Base-by-base conservation (phyloP, 2,113 vertebrate genomes). In the Marmota monax region DNA sequence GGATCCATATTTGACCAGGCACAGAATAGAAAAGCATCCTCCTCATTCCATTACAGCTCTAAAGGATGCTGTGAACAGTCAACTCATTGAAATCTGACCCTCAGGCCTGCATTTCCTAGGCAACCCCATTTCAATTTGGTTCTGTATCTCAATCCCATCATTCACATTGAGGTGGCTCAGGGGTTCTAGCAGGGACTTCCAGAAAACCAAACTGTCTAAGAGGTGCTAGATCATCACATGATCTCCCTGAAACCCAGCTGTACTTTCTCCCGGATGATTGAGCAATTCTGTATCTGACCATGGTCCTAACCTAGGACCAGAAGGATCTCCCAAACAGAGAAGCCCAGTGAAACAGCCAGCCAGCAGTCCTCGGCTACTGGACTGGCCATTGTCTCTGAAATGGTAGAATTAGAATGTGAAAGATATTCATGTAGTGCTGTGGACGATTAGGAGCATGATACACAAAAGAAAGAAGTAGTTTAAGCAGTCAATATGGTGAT, bases 331-430 rank as follows among this genome's bases (percentile, higher is more conserved):
- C 58, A 39, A 61, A 76, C 25, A n/a, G 93, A 77, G 76, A 79
- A 45, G 48, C 82, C 48, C 79, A 18, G 2, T 1, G 27, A 92
- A 88, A 87, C 73, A 51, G 79, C 84, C 91, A 74, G 78, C 82
- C 84, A 23, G 80, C 0, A 0, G 45, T 32, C 25, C 23, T 22
- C 2, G 37, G 79, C 89, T n/a, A 3, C 93, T 78, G 92, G 77
- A 61, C 98, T 91, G 95, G 90, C 83, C 9, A 69, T 85, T 72
- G 83, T 93, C 73, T 89, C 84, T 69, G 74, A 74, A 61, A 51
- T 22, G n/a, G 79, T 96, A 97, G 97, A 90, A 63, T 82, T 97
- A 98, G 97, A 76, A 63, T 11, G 67, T 88, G 83, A 90, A 85
- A 85, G 42, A 34, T 92, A 58, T 82, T 92, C 90, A 37, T 27